A percentile compares a stretch with the other conserved stretches of the same genome.
Evolutionary conservation across 2,888 invertebrate genomes (phyloP).

Genomic region (Baronia brevicornis): DNA sequence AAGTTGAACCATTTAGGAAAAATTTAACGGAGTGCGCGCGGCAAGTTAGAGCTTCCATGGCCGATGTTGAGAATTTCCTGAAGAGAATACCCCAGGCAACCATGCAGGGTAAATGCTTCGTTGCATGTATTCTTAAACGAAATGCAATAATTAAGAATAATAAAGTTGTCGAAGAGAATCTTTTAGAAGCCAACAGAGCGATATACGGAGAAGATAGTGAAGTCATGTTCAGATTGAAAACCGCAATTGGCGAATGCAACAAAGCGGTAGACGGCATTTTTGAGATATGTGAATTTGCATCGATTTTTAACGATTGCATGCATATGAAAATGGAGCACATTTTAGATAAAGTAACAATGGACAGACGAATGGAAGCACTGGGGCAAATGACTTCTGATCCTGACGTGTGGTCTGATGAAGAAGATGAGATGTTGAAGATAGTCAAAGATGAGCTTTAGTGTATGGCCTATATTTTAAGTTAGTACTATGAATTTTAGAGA

Average conservation of each 20-base stretch:
- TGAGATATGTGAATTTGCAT: constrained; percentile 62
- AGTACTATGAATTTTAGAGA: neutral
- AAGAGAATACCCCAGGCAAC: constrained; percentile 54
- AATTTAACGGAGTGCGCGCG: constrained; percentile 59
- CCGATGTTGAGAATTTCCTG: constrained; percentile 54
- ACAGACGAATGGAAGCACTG: constrained; percentile 57
- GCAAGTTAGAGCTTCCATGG: constrained; percentile 53
- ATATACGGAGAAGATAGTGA: constrained; percentile 60
- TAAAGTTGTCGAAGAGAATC: constrained; percentile 40
- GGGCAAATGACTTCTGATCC: constrained; percentile 51
- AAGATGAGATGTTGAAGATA: constrained; percentile 52
- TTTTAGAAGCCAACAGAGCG: constrained; percentile 47
- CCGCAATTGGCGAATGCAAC: constrained; percentile 46
- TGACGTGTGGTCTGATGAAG: constrained; percentile 54
- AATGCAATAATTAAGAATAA: constrained; percentile 54
- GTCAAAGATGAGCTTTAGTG: constrained; percentile 57
- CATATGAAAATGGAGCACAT: constrained; percentile 68
- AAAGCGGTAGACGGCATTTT: constrained; percentile 45
- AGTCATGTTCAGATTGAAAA: constrained; percentile 42
- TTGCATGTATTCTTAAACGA: constrained; percentile 59
- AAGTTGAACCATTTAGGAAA: constrained; percentile 58
- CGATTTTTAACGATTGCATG: constrained; percentile 67
- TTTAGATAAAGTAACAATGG: constrained; percentile 57
- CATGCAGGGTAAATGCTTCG: constrained; percentile 60
- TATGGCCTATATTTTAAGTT: constrained; percentile 4